These are phyloP conservation scores for Metellina segmentata DNA, from an alignment of 2,888 invertebrate genomes.

Conservation along the genomic window DNA sequence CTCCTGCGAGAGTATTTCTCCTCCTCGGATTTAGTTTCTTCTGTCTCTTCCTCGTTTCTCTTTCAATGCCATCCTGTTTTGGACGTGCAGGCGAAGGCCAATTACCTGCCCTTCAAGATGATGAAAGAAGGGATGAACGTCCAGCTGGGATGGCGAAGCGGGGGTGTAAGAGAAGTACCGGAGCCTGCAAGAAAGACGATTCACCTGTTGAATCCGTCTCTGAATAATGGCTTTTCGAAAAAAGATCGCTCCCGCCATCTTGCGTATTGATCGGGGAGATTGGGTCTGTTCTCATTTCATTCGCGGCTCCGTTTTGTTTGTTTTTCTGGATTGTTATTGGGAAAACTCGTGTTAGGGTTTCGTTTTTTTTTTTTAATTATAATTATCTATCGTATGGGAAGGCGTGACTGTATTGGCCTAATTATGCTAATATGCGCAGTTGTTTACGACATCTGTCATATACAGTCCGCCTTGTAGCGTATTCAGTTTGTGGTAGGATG, in stretches of 20 bases:
- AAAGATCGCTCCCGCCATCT: constrained; percentile 60
- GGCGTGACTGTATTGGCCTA: too few species aligned
- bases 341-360: neutral
- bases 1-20: too few species aligned
- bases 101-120: neutral
- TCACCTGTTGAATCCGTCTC: constrained; percentile 70
- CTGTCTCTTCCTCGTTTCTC: neutral
- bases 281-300: neutral
- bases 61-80: neutral
- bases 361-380: too few species aligned
- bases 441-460: too few species aligned
- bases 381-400: too few species aligned
- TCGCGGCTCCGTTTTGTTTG: neutral
- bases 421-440: too few species aligned
- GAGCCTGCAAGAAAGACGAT: neutral
- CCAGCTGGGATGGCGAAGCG: neutral
- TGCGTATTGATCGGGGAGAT: constrained; percentile 66
- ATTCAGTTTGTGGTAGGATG: too few species aligned
- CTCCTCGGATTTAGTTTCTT: too few species aligned
- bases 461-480: too few species aligned
- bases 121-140: neutral
- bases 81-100: neutral
- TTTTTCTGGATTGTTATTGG: neutral
- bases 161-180: constrained; percentile 3
- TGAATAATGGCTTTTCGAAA: constrained; percentile 64